phyloP scores from a whole-genome alignment of 2,888 invertebrate species.

The Furcula furcula region DNA sequence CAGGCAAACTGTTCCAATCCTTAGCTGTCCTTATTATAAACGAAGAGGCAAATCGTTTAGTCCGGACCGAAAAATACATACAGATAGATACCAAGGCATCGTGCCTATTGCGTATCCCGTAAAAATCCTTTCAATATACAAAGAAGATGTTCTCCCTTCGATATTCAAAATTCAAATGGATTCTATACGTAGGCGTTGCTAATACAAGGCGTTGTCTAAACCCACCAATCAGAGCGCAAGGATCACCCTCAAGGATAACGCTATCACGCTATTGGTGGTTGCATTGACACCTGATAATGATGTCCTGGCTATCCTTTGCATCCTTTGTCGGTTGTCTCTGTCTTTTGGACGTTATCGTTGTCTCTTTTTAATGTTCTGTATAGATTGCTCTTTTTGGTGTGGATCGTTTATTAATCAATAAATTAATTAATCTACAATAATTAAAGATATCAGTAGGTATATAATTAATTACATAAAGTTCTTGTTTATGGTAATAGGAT shows the following conservation, averaged over 20 bases:
- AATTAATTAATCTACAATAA: too few species aligned
- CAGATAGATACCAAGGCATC: too few species aligned
- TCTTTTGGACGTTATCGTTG: conserved; percentile 31
- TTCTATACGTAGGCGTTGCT: conserved; percentile 61
- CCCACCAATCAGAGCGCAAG: conserved; percentile 63
- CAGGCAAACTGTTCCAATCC: too few species aligned
- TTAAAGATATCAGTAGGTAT: too few species aligned
- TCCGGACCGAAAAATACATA: too few species aligned
- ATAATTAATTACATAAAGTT: too few species aligned
- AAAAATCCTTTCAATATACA: too few species aligned
- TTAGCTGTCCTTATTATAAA: too few species aligned
- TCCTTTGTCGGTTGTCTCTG: conserved; percentile 42
- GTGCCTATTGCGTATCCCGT: too few species aligned
- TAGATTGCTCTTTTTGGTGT: conserved; percentile 5
- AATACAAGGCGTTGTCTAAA: conserved; percentile 63
- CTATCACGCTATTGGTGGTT: conserved; percentile 52
- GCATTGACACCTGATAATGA: conserved; percentile 43
- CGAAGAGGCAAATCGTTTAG: too few species aligned
- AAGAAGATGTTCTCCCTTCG: conserved; percentile 53
- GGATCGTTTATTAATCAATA: too few species aligned
- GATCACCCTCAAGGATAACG: conserved; percentile 72
- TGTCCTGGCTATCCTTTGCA: conserved; percentile 59
- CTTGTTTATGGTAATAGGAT: too few species aligned
- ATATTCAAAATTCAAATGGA: conserved; percentile 69
- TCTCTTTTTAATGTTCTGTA: conserved; percentile 26